A percentile compares a stretch with the other conserved stretches of the same genome.
These are phyloP conservation scores for Eupelmus urozonus DNA, from an alignment of 2,888 invertebrate genomes.

Conservation along the genomic window DNA sequence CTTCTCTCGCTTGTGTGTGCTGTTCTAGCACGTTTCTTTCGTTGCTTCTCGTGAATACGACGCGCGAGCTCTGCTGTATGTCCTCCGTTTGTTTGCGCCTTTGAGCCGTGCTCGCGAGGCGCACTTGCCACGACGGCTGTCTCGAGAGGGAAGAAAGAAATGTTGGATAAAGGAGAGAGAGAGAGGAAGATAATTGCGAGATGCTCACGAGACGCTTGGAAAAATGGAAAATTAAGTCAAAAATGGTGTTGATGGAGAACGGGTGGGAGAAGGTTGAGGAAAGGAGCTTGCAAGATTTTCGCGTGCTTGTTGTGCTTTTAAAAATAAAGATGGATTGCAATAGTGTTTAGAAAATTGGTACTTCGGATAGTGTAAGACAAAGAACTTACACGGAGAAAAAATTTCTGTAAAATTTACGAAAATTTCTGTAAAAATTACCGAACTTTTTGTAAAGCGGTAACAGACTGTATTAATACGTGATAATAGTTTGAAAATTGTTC, in stretches of 20 bases:
- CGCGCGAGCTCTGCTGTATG: background rate
- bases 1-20: background rate
- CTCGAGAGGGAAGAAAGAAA: background rate
- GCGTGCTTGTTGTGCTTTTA: too few species aligned
- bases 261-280: background rate
- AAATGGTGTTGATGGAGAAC: background rate
- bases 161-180: background rate
- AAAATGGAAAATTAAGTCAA: background rate
- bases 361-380: too few species aligned
- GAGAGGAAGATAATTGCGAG: background rate
- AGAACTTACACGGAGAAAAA: too few species aligned
- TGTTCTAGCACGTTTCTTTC: too few species aligned
- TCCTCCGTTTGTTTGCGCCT: conserved; percentile 15
- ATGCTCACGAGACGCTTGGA: background rate
- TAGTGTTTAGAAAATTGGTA: too few species aligned
- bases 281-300: conserved; percentile 11
- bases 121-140: background rate
- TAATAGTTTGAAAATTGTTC: too few species aligned
- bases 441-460: too few species aligned
- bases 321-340: too few species aligned
- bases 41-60: conserved; percentile 1
- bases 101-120: too few species aligned
- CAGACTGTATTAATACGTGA: too few species aligned
- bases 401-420: too few species aligned
- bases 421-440: too few species aligned